A percentile compares a stretch with the other conserved stretches of the same genome.
phyloP scores from a whole-genome alignment of 2,113 vertebrate species.

The Forbesichthys agassizii region DNA sequence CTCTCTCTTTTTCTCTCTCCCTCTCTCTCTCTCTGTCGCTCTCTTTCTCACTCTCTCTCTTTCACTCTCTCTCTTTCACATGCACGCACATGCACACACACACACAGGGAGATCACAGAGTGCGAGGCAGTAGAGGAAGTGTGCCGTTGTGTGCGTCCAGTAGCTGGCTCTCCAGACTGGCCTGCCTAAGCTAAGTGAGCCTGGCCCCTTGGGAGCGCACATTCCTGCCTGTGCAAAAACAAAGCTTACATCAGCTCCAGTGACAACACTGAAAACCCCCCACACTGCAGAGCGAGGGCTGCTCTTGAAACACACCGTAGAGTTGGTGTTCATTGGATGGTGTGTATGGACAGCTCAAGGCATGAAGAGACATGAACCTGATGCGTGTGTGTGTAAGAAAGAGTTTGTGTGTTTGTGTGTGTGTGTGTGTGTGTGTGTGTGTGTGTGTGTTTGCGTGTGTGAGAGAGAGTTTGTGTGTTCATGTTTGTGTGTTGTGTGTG shows the following conservation, averaged over 20 bases:
- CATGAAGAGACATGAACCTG: background rate
- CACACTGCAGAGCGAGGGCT: too few relatives aligned
- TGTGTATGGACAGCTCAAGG: too few relatives aligned
- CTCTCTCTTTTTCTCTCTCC: too few relatives aligned
- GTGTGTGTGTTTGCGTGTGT: too few relatives aligned
- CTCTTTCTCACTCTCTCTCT: too few relatives aligned
- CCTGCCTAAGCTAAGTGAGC: constrained; percentile 54
- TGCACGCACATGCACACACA: background rate
- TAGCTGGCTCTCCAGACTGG: constrained; percentile 62
- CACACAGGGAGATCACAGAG: constrained; percentile 67
- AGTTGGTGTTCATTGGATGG: too few relatives aligned
- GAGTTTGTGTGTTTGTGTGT: too few relatives aligned
- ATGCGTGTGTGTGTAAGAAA: background rate
- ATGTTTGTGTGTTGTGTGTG: background rate
- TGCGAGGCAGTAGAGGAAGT: constrained; percentile 8
- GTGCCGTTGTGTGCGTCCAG: constrained; percentile 17
- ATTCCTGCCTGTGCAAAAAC: constrained; percentile 62
- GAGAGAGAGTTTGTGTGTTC: too few relatives aligned
- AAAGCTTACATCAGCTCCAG: constrained; percentile 54
- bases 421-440: background rate
- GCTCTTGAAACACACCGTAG: too few relatives aligned
- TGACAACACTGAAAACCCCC: constrained; percentile 30
- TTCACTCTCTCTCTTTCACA: too few relatives aligned
- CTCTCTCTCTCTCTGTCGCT: too few relatives aligned
- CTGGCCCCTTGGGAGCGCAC: constrained; percentile 55